These are phyloP conservation scores for Aptenodytes patagonicus DNA, from an alignment of 2,113 vertebrate genomes.

Conservation along the genomic window DNA sequence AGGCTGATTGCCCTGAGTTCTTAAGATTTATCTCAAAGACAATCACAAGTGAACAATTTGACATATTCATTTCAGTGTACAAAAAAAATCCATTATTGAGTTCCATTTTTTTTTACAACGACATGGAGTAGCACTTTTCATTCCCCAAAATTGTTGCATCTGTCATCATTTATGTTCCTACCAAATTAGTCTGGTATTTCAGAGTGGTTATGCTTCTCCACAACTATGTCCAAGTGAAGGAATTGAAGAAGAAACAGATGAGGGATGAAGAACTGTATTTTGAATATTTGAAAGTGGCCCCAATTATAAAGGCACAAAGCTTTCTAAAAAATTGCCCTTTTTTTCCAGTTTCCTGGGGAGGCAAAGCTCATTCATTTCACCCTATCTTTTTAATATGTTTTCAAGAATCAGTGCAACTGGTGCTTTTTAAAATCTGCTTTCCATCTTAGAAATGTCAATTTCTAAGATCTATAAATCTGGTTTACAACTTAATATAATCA, in stretches of 20 bases:
- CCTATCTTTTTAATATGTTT: background rate
- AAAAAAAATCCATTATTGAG: background rate
- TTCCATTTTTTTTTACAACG: constrained; percentile 30
- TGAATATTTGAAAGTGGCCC: background rate
- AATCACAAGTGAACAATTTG: background rate
- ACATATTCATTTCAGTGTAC: background rate
- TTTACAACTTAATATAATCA: background rate
- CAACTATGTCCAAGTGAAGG: constrained; percentile 46
- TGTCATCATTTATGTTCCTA: constrained; percentile 49
- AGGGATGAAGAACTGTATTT: constrained; percentile 6
- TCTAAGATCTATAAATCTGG: background rate
- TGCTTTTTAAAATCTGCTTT: background rate
- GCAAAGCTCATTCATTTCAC: background rate
- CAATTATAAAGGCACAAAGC: background rate
- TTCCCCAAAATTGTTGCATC: constrained; percentile 29
- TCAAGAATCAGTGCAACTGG: background rate
- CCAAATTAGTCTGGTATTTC: constrained; percentile 52
- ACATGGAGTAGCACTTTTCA: constrained; percentile 40
- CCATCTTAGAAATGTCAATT: background rate
- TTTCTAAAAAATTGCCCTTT: background rate
- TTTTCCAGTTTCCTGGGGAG: background rate
- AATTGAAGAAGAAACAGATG: constrained; percentile 54
- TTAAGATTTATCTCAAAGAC: background rate
- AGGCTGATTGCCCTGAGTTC: background rate
- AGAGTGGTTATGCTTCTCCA: constrained; percentile 50